Evolutionary conservation across 2,888 invertebrate genomes (phyloP), one percentile per base, ranked within the genome.

Genomic region (Rhamphomyia laevipes): DNA sequence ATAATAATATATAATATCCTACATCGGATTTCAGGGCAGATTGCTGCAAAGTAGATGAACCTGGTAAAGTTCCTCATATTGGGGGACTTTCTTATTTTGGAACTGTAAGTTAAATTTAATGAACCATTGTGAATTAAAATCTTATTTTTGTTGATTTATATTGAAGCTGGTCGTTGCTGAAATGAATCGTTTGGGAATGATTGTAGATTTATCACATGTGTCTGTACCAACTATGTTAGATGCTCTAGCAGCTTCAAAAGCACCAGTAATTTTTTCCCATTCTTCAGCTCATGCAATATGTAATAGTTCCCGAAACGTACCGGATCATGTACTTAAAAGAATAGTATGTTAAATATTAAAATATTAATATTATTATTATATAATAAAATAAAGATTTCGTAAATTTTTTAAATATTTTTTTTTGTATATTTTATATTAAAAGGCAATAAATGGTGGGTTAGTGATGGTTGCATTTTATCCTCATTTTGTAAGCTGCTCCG

Each of bases 131-230:
- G n/a, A 16, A 37, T 35, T 45, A 37, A 15, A 45, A 30, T 31
- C 38, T 48, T 43, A 35, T 43, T 46, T 30, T 27, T 49, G 13
- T 42, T 33, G 23, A 31, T 9, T 41, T 27, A 23, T 31, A 10
- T 65, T 67, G 49, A 66, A 84, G 84, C 76, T 80, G 55, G 82
- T 89, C 53, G 81, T 89, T 45, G 80, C 80, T 61, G 90, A 90
- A 74, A 89, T 90, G 89, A 90, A 90, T 72, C 80, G 89, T 1
- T 73, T 90, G 55, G 89, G 90, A 23, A 90, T 90, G 86, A 77
- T 90, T 66, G 85, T 90, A 56, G 90, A 90, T 66, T 70, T 87
- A 59, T 84, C 85, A 9, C 86, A 90, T 71, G 88, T 88, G 43
- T 86, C 87, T 12, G 77, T 77, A 53, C 77, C 81, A 51, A 88